Evolutionary conservation across 2,797 vertebrate species (phyloP).

Genomic region (Scyliorhinus canicula): DNA sequence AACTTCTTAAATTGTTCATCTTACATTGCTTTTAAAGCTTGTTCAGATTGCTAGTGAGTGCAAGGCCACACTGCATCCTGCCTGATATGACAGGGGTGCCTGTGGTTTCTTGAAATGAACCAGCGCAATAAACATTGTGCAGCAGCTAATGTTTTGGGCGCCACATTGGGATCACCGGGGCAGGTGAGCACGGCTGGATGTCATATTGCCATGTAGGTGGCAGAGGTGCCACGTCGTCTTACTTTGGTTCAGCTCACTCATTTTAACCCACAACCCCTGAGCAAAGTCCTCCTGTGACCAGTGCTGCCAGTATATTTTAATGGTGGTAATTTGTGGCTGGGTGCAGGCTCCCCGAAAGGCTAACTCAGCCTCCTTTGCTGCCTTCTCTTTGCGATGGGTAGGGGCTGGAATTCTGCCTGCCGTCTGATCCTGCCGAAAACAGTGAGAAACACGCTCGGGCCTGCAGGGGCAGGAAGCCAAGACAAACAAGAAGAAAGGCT

Average conservation of each 20-base stretch:
- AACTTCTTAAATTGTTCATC: not conserved
- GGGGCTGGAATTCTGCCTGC: not conserved
- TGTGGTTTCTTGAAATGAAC: not conserved
- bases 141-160: not conserved
- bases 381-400: not conserved
- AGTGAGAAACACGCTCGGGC: not conserved
- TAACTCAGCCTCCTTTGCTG: not conserved
- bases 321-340: not conserved
- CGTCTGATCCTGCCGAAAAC: not conserved
- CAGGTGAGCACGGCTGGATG: not conserved
- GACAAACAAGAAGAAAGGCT: not conserved
- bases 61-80: not conserved
- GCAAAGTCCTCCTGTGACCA: not conserved
- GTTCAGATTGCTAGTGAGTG: not conserved
- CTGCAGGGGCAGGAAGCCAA: not conserved
- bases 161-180: too few species aligned
- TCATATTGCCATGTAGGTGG: not conserved
- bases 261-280: not conserved
- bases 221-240: not conserved
- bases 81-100: not conserved
- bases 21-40: not conserved
- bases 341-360: not conserved
- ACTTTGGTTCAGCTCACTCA: not conserved
- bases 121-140: not conserved
- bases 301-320: not conserved